Base-by-base conservation (phyloP, 2,113 vertebrate genomes). In the Entomyzon cyanotis region DNA sequence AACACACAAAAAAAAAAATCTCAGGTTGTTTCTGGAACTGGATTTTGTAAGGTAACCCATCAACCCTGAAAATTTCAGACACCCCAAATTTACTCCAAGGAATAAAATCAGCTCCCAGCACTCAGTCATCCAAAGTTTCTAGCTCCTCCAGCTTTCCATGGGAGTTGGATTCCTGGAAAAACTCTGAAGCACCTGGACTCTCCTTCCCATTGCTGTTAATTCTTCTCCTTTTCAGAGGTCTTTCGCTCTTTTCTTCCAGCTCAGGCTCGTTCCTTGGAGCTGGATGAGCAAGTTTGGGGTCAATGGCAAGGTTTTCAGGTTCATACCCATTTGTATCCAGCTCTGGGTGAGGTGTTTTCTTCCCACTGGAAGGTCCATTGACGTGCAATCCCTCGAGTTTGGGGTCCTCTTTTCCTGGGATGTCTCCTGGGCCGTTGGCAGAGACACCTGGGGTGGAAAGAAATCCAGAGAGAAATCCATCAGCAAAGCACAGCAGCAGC, bases 321-420 rank as follows among this genome's bases (percentile, higher is more conserved):
- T 98, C 98, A 84, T 98, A 99, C 21, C 99, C 99, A 46, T 99
- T 99, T 25, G 98, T 98, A 56, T 98, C 98, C 84, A 86, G 97
- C 78, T 99, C 99, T 0, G 60, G 4, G 67, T 97, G 97, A 39
- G 97, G 90, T 2, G 97, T 87, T 77, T 97, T 98, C 63, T 88
- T 95, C 50, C 97, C 98, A 16, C 92, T 90, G 35, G 95, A 94
- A 7, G 99, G 98, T 65, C 99, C 98, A 6, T 99, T 99, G n/a
- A 97, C 53, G 44, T 98, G 98, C 78, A 97, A 23, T 0, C 95
- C 89, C 94, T 98, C 98, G 2, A 70, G 20, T 82, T 98, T 99
- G 3, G 96, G 90, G 89, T 98, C 98, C 41, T 98, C 98, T 62
- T 95, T 98, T 47, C 53, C 95, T 17, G 97, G 44, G 7, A 94